A percentile compares a stretch with the other conserved stretches of the same genome.
Evolutionary conservation across 2,797 vertebrate genomes (phyloP).

Genomic region (Trachurus trachurus): DNA sequence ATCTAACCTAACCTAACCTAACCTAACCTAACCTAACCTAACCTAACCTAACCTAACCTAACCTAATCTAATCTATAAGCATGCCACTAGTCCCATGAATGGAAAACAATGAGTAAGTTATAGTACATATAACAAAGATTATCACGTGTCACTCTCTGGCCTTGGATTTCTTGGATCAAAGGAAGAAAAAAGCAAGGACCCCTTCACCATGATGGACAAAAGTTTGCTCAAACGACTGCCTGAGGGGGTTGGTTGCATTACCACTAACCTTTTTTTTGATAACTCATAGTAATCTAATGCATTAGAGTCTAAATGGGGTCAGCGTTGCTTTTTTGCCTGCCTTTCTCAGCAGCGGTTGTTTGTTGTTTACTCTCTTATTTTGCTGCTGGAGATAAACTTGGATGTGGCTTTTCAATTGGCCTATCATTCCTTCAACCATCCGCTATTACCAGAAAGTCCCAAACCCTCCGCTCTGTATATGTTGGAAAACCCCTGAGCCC

Average conservation of each 20-base stretch:
- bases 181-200: not conserved
- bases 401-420: not conserved
- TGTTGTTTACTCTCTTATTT: not conserved
- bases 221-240: not conserved
- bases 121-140: no score
- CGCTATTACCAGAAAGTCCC: not conserved
- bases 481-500: no score
- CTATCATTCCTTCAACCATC: not conserved
- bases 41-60: no score
- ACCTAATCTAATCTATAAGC: no score
- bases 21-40: no score
- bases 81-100: no score
- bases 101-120: no score
- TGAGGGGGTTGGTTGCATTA: not conserved
- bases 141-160: not conserved
- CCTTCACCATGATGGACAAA: not conserved
- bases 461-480: not conserved
- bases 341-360: not conserved
- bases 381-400: not conserved
- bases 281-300: not conserved
- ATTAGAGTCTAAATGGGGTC: not conserved
- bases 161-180: not conserved
- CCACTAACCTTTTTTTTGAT: not conserved
- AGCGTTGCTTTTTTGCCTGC: not conserved
- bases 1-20: no score